These are phyloP conservation scores for Zaprionus africanus DNA, from an alignment of 1,140 invertebrate genomes.

Conservation along the genomic window DNA sequence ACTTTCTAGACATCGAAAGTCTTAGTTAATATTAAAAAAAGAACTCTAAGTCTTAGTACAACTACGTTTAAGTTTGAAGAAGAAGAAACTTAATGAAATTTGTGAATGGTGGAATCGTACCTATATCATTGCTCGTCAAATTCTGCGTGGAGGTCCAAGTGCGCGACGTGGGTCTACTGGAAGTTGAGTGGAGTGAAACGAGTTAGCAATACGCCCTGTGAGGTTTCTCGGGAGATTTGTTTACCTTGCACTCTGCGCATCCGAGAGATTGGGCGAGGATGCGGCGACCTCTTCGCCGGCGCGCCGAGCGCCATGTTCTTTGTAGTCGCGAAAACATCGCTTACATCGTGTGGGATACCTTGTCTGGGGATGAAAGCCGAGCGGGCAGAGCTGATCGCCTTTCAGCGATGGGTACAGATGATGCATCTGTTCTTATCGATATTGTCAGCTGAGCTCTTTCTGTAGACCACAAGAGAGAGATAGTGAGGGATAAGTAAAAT, in stretches of 20 bases:
- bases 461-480: constrained; percentile 3
- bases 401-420: constrained; percentile 92
- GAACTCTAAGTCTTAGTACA: not conserved
- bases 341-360: constrained; percentile 96
- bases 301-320: constrained; percentile 92
- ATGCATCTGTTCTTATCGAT: constrained; percentile 87
- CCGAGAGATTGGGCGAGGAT: constrained; percentile 90
- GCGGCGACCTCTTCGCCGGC: constrained; percentile 89
- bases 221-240: constrained; percentile 12
- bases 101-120: constrained; percentile 45
- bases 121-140: constrained; percentile 84
- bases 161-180: constrained; percentile 73
- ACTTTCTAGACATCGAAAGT: not conserved
- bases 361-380: constrained; percentile 97
- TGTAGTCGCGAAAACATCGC: constrained; percentile 96
- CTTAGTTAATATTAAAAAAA: not conserved
- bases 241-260: constrained; percentile 87
- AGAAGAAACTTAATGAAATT: not conserved
- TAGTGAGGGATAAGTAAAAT: not conserved
- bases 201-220: not conserved
- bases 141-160: constrained; percentile 87
- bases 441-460: constrained; percentile 70
- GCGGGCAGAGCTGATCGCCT: constrained; percentile 94
- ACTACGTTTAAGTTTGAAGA: not conserved
- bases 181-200: not conserved